Evolutionary conservation across 2,797 vertebrate genomes (phyloP).

Genomic region (Pseudomugil gertrudae): DNA sequence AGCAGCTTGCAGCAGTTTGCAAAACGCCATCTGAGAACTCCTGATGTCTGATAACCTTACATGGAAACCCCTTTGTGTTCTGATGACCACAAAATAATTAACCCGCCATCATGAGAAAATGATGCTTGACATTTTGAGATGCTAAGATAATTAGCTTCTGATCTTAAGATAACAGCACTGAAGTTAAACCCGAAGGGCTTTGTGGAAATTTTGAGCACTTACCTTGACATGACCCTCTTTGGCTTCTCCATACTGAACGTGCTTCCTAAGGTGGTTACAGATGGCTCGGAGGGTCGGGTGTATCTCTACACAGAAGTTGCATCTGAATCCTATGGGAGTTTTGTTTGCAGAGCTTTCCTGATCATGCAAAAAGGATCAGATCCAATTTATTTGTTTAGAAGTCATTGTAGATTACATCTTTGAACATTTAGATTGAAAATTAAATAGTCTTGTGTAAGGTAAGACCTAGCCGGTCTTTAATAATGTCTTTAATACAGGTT

Average conservation of each 20-base stretch:
- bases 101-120: not conserved
- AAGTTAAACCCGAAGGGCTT: not conserved
- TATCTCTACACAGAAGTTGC: conserved; percentile 97
- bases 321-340: conserved; percentile 91
- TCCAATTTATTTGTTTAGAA: not conserved
- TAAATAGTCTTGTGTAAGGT: too few species aligned
- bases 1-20: not conserved
- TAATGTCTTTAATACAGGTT: too few species aligned
- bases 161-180: conserved; percentile 4
- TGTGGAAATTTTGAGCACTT: conserved; percentile 18
- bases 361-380: conserved; percentile 23
- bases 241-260: conserved; percentile 93
- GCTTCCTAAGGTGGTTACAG: conserved; percentile 98
- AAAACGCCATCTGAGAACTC: not conserved
- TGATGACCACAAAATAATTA: conserved; percentile 12
- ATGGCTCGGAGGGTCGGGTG: conserved; percentile 97
- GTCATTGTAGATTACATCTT: not conserved
- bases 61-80: not conserved
- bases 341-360: conserved; percentile 71
- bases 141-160: conserved; percentile 4
- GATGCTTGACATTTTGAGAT: not conserved
- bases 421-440: not conserved
- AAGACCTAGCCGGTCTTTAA: too few species aligned
- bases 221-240: conserved; percentile 87
- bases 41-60: conserved; percentile 9